phyloP scores from a whole-genome alignment of 2,113 vertebrate species.

The Mola mola region DNA sequence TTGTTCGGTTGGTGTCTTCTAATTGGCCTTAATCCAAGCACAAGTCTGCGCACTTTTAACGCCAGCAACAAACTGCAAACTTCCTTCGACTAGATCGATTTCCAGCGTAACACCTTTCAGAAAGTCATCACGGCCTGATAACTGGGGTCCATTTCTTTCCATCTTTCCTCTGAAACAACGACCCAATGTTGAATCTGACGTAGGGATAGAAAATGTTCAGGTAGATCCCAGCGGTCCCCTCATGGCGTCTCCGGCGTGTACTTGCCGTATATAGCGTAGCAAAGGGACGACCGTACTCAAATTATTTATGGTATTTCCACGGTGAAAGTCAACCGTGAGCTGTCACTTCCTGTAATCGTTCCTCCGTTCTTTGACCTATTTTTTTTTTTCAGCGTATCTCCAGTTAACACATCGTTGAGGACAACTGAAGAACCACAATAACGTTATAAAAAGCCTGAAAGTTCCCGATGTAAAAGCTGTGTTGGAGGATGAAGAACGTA shows the following conservation, averaged over 20 bases:
- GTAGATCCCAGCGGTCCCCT: constrained; percentile 24
- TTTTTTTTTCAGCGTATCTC: constrained; percentile 31
- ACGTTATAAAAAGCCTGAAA: neutral
- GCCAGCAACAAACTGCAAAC: neutral
- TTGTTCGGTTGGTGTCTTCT: constrained; percentile 4
- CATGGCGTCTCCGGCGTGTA: constrained; percentile 48
- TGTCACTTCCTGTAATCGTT: constrained; percentile 50
- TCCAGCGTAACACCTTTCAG: too few relatives aligned
- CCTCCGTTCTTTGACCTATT: constrained; percentile 40
- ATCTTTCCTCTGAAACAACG: neutral
- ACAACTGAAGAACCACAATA: constrained; percentile 15
- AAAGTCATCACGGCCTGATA: too few relatives aligned
- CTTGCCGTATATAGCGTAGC: constrained; percentile 57
- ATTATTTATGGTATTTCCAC: constrained; percentile 44
- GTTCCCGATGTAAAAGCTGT: constrained; percentile 29
- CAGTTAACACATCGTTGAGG: constrained; percentile 39
- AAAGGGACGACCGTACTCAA: constrained; percentile 35
- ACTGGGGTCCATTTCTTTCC: too few relatives aligned
- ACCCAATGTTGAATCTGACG: constrained; percentile 31
- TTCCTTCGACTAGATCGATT: too few relatives aligned
- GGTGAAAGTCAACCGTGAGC: constrained; percentile 28
- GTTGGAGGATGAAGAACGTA: constrained; percentile 46
- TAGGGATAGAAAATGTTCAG: constrained; percentile 35
- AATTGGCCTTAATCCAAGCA: constrained; percentile 49
- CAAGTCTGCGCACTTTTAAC: constrained; percentile 39